A percentile compares a stretch with the other conserved stretches of the same genome.
phyloP scores from a whole-genome alignment of 2,888 invertebrate genomes.

The Troides aeacus region DNA sequence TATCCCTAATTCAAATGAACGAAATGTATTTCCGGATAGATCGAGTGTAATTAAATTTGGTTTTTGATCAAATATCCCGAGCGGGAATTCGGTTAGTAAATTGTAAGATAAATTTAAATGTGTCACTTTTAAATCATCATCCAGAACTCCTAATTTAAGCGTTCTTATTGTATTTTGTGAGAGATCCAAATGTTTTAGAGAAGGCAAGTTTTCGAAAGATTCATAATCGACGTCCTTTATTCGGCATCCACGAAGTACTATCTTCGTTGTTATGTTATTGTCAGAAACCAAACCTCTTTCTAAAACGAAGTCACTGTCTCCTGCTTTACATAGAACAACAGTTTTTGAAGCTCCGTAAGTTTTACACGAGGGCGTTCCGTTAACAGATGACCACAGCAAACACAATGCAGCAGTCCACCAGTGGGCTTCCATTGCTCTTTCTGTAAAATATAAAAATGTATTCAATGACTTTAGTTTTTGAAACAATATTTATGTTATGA shows the following conservation, averaged over 20 bases:
- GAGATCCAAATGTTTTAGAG: constrained; percentile 50
- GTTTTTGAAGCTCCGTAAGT: constrained; percentile 27
- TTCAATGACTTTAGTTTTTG: too few species aligned
- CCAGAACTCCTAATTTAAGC: constrained; percentile 51
- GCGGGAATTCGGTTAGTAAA: constrained; percentile 46
- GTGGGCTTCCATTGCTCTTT: constrained; percentile 6
- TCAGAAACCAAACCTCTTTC: constrained; percentile 47
- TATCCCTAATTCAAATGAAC: constrained; percentile 44
- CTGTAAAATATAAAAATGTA: constrained; percentile 6
- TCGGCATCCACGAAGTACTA: constrained; percentile 44
- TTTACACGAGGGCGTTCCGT: constrained; percentile 37
- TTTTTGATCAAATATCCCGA: constrained; percentile 53
- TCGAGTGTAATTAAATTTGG: constrained; percentile 49
- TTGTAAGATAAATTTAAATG: constrained; percentile 55
- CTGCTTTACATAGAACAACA: constrained; percentile 38
- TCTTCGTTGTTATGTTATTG: constrained; percentile 40
- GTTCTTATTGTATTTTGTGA: constrained; percentile 49
- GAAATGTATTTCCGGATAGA: constrained; percentile 49
- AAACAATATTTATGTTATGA: too few species aligned
- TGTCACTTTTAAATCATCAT: constrained; percentile 43
- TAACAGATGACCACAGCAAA: not conserved
- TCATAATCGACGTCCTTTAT: constrained; percentile 47
- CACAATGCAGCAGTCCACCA: constrained; percentile 2
- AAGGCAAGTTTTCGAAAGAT: constrained; percentile 47
- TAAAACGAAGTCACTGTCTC: constrained; percentile 40